These are phyloP conservation scores for Hybognathus amarus DNA, from an alignment of 2,797 vertebrate species.

Conservation along the genomic window DNA sequence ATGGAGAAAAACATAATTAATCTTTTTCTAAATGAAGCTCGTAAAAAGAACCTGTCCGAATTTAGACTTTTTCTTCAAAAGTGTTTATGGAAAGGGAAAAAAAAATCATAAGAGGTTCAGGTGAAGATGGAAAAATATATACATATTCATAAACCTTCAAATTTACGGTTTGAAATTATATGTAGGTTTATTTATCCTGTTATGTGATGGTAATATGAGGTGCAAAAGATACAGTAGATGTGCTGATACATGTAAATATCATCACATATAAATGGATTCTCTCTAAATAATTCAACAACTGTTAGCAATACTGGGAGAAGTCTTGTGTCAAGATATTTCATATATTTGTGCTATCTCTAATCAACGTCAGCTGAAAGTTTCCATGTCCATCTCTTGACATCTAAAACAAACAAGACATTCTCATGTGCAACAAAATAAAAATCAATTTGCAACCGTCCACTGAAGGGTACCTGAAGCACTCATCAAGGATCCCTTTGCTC, in stretches of 20 bases:
- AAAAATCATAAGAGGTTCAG: neutral
- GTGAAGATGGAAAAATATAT: neutral
- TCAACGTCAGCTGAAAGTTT: conserved; percentile 70
- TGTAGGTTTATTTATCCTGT: neutral
- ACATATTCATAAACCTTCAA: neutral
- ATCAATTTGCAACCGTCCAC: conserved; percentile 59
- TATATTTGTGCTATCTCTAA: conserved; percentile 63
- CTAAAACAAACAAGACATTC: conserved; percentile 69
- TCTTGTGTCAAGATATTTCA: conserved; percentile 56
- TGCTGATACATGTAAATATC: conserved; percentile 9
- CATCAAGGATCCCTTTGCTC: conserved; percentile 37
- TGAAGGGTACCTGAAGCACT: conserved; percentile 43
- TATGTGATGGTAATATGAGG: neutral
- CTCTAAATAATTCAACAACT: conserved; percentile 69
- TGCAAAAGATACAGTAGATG: neutral
- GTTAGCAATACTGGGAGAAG: conserved; percentile 56
- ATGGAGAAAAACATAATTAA: neutral
- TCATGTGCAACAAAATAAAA: conserved; percentile 56
- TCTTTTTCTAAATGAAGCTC: neutral
- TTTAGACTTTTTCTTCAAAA: neutral
- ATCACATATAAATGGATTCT: conserved; percentile 56
- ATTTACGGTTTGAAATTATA: neutral
- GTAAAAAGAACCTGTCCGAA: neutral
- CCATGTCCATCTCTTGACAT: conserved; percentile 67
- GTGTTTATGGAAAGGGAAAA: neutral